phyloP scores from a whole-genome alignment of 2,888 invertebrate species.

The Fabriciana adippe region DNA sequence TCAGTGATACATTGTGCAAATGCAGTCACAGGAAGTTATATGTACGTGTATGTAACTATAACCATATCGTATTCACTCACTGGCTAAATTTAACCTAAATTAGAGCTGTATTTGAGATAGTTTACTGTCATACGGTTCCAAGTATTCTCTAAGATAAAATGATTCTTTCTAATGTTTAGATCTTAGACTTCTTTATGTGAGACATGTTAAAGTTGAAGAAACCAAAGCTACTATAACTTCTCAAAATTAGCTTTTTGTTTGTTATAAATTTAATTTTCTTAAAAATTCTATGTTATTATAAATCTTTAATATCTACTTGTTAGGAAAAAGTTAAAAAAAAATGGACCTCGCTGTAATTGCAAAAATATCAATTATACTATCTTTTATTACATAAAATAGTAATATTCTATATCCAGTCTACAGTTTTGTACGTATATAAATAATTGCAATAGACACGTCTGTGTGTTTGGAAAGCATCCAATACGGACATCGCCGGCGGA shows the following conservation, averaged over 20 bases:
- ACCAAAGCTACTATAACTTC: too few relatives aligned
- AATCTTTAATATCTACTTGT: too few relatives aligned
- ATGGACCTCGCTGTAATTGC: too few relatives aligned
- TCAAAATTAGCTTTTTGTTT: too few relatives aligned
- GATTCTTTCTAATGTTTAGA: too few relatives aligned
- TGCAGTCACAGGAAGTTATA: conserved; percentile 17
- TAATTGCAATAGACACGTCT: conserved; percentile 20
- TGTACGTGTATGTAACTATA: neutral
- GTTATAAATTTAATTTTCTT: too few relatives aligned
- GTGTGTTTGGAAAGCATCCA: conserved; percentile 46
- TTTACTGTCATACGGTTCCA: neutral
- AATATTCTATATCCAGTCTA: neutral
- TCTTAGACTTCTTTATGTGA: too few relatives aligned
- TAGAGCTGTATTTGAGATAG: neutral
- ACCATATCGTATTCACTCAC: conserved; percentile 13
- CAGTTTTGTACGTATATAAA: conserved; percentile 21
- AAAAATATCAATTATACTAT: too few relatives aligned
- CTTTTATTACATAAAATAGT: neutral
- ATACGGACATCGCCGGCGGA: conserved; percentile 49
- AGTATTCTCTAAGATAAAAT: too few relatives aligned
- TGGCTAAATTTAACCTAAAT: conserved; percentile 3
- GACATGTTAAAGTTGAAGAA: too few relatives aligned
- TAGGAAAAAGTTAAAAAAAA: too few relatives aligned
- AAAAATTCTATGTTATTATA: too few relatives aligned
- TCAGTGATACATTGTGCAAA: conserved; percentile 31